Percentiles rank a stretch among this genome's conserved stretches.
phyloP scores from a whole-genome alignment of 92 coral and sea anemone genomes.

The Heliopora coerulea region DNA sequence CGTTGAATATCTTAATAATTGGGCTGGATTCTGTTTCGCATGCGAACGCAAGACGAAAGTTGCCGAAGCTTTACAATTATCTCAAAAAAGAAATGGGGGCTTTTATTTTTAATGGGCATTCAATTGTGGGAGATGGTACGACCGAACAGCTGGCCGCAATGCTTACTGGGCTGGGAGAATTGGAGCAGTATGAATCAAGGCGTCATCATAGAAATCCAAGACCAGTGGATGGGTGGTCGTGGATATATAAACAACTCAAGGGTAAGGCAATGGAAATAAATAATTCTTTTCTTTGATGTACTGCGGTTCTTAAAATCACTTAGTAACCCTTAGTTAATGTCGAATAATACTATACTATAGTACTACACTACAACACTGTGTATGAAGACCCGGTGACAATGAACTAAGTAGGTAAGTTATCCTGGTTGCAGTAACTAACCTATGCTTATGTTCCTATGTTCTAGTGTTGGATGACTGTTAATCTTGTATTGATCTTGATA shows the following conservation, averaged over 20 bases:
- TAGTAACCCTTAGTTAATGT: no score
- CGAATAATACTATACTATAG: no score
- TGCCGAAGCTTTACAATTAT: constrained; percentile 21
- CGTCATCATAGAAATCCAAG: constrained; percentile 26
- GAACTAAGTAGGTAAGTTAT: no score
- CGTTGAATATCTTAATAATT: constrained; percentile 21
- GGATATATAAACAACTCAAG: constrained; percentile 42
- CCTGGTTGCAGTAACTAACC: no score
- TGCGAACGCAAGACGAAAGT: constrained; percentile 25
- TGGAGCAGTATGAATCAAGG: constrained; percentile 35
- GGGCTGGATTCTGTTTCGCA: constrained; percentile 29
- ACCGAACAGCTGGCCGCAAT: constrained; percentile 40
- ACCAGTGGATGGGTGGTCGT: constrained; percentile 40
- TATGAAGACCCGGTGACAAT: no score
- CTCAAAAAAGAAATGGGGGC: constrained; percentile 20
- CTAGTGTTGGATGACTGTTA: no score
- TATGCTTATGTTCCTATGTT: no score
- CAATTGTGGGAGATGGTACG: constrained; percentile 33
- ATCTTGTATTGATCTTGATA: no score
- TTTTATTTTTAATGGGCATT: constrained; percentile 28
- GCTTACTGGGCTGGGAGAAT: constrained; percentile 34
- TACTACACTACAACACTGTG: no score
- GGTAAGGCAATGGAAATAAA: constrained; percentile 10
- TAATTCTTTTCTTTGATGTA: no score
- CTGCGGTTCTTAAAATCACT: no score